Evolutionary conservation across 2,113 vertebrate species (phyloP), one percentile per base, ranked within the genome.

Genomic region (Pundamilia nyererei): DNA sequence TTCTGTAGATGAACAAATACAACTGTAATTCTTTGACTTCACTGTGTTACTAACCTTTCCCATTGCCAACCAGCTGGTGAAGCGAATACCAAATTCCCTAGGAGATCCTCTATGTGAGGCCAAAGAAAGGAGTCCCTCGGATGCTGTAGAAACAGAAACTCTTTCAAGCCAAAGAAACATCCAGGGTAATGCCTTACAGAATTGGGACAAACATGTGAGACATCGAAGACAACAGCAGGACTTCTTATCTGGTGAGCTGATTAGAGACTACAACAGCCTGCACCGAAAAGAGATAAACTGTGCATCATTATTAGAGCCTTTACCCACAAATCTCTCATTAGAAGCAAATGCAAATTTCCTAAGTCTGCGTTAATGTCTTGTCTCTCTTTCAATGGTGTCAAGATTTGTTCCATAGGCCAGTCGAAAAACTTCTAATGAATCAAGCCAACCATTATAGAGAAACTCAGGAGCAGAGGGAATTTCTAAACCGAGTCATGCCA

Each of bases 341-440:
- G 45, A 49, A 31, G 45, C 26, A 77, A 77, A 77, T 31, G 26
- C 33, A 65, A 38, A 33, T 77, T 49, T 77, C 45, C 15, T 13
- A 42, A 40, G 5, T 38, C 3, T 83, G 19, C 6, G 26, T 83
- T 38, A 26, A n/a, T 31, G 13, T 81, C 9, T 56, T 14, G 2
- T 72, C 9, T 81, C 6, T 82, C 0, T 42, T 84, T 51, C 75
- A 24, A 51, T 33, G 45, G 2, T 62, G 6, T 75, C 15, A 53
- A 98, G 97, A 93, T 40, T n/a, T 87, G 51, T 96, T 99, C 65
- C 87, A 95, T 79, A 98, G 96, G 91, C 97, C 98, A 0, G 95
- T 95, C 7, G 81, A 95, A 10, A 91, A 95, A 38, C 88, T 99
- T 70, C 88, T 99, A 90, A 98, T 99, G 98, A 98, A 94, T 86